Base-by-base conservation (phyloP, 2,797 vertebrate species). In the Heteromormyrus szaboi region DNA sequence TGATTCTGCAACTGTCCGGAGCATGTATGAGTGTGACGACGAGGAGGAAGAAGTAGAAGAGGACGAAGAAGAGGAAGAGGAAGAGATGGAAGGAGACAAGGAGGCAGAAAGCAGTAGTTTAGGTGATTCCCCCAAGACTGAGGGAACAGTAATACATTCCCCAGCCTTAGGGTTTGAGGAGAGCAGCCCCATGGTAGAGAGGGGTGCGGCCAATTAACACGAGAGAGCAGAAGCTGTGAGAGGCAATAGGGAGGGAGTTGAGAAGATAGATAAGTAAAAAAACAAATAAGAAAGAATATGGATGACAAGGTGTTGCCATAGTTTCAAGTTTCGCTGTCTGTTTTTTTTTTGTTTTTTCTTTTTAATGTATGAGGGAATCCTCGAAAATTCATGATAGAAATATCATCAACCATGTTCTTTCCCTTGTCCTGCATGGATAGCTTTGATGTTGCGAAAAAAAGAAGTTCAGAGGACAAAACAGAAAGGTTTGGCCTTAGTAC, bases 191-290 rank as follows among this genome's bases (percentile, higher is more conserved):
- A 93, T 94, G 41, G 91, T 94, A 14, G 93, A 94, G 22, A 89
- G 90, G 53, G 86, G 94, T 87, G 90, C 92, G 89, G 92, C 91
- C 87, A 93, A 94, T 91, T 95, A 93, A 92, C 89, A 41, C 8
- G 6, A 88, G 88, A 86, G 41, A 81, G 41, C 22, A 81, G n/a
- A 19, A 59, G 37, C 79, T 68, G 89, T 88, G 65, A n/a, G 79
- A 87, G 85, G 86, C 88, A n/a, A 90, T 87, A 88, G 89, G 88
- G 87, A 91, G 53, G 83, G 41, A 76, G 59, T 83, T 83, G 22
- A 86, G 68, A 87, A 54, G 91, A 85, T 92, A 91, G 88, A 90
- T 79, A 29, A 81, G 72, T 41, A 22, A 48, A 56, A 56, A 54
- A 79, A 68, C 46, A 56, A 44, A 41, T 76, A 84, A 72, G 89